These are phyloP conservation scores for Xanthorhoe designata DNA, from an alignment of 2,888 invertebrate species.

Conservation along the genomic window DNA sequence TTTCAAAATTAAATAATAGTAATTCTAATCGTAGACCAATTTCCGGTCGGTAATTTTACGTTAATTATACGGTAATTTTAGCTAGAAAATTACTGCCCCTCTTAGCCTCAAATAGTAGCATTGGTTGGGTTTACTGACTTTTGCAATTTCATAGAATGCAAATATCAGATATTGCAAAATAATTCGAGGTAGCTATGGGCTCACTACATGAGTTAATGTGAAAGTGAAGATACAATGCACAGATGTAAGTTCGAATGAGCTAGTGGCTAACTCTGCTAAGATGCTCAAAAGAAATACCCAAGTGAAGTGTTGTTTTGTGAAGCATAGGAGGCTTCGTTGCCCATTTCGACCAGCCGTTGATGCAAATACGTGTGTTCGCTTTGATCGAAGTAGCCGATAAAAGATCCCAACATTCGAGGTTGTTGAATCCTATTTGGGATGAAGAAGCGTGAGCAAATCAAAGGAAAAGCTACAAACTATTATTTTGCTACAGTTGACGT, in stretches of 20 bases:
- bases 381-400: slow-evolving; percentile 84
- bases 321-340: slow-evolving; percentile 45
- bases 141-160: background rate
- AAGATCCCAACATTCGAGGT: slow-evolving; percentile 86
- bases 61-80: no score
- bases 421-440: slow-evolving; percentile 84
- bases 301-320: slow-evolving; percentile 9
- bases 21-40: background rate
- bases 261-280: no score
- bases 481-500: background rate
- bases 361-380: slow-evolving; percentile 49
- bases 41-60: background rate
- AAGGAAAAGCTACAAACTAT: slow-evolving; percentile 2
- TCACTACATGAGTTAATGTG: slow-evolving; percentile 28
- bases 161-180: slow-evolving; percentile 17
- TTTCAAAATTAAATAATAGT: background rate
- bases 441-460: slow-evolving; percentile 29
- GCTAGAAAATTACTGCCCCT: background rate
- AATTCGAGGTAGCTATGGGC: slow-evolving; percentile 21
- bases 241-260: no score
- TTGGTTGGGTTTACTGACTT: background rate
- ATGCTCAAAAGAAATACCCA: slow-evolving; percentile 45
- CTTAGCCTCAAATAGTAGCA: background rate
- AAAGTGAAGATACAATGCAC: slow-evolving; percentile 31
- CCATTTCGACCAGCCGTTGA: slow-evolving; percentile 51